A percentile compares a stretch with the other conserved stretches of the same genome.
Conservation (phyloP, 2,888 invertebrate species). For the Folsomia manolachei region DNA sequence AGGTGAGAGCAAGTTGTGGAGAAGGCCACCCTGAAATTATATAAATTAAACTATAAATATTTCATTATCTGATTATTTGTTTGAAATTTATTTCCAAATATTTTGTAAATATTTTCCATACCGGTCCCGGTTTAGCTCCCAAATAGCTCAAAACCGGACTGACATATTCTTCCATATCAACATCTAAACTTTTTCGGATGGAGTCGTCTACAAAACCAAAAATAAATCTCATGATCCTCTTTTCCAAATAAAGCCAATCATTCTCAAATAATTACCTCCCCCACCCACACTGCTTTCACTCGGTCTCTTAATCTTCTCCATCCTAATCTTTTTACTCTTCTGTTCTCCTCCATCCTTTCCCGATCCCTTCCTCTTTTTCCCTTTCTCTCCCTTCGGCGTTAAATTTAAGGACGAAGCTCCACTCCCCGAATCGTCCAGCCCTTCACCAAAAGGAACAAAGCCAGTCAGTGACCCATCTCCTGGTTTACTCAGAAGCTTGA, state of each 20-base stretch:
- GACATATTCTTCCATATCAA: background rate
- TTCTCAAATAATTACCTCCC: too few species aligned
- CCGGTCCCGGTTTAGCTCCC: background rate
- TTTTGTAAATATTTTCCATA: background rate
- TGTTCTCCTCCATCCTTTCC: too few species aligned
- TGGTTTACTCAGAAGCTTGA: too few species aligned
- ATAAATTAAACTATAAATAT: background rate
- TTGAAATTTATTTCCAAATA: too few species aligned
- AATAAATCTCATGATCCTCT: background rate
- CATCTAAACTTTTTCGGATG: background rate
- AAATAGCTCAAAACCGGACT: conserved; percentile 1
- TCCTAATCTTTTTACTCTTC: background rate
- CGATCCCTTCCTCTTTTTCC: background rate
- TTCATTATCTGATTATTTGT: too few species aligned
- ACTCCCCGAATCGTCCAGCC: too few species aligned
- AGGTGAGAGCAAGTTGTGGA: conserved; percentile 1
- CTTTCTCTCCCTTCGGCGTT: background rate
- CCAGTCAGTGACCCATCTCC: too few species aligned
- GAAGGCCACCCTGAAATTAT: conserved; percentile 8
- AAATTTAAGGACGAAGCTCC: too few species aligned
- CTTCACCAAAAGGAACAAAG: too few species aligned
- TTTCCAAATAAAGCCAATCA: background rate
- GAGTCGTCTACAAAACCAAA: background rate
- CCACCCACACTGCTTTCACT: too few species aligned
- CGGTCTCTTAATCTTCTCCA: background rate